These are phyloP conservation scores for Brachionus calyciflorus DNA, from an alignment of 1,140 invertebrate species.

Conservation along the genomic window DNA sequence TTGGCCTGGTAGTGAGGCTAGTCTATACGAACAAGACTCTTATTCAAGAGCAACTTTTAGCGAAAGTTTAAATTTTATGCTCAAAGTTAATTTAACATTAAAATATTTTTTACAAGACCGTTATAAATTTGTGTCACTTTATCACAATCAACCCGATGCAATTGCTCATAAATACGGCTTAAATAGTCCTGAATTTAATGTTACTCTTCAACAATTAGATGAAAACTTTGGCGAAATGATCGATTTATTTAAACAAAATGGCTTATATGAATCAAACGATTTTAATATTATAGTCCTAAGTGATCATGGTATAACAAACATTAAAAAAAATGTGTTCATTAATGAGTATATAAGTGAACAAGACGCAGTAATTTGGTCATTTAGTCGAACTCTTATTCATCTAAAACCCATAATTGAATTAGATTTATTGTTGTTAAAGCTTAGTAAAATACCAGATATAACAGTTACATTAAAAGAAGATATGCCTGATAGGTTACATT, in stretches of 20 bases:
- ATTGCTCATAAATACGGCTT: slow-evolving; percentile 38
- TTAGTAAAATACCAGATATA: slow-evolving; percentile 42
- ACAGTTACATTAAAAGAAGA: slow-evolving; percentile 38
- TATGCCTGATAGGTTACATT: slow-evolving; percentile 16
- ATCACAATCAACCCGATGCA: slow-evolving; percentile 36
- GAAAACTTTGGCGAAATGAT: slow-evolving; percentile 7
- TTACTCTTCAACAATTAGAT: slow-evolving; percentile 40
- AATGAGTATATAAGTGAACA: slow-evolving; percentile 29
- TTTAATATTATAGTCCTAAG: slow-evolving; percentile 42
- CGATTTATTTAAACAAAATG: neutral
- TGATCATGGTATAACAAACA: slow-evolving; percentile 38
- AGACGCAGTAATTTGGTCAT: slow-evolving; percentile 11
- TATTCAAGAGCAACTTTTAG: neutral
- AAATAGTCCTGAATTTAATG: slow-evolving; percentile 22
- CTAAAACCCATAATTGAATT: slow-evolving; percentile 18
- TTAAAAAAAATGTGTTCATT: slow-evolving; percentile 25
- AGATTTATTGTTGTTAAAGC: neutral
- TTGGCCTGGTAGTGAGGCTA: slow-evolving; percentile 22
- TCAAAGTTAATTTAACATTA: slow-evolving; percentile 20
- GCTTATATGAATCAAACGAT: neutral
- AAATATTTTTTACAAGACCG: neutral
- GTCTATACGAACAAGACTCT: neutral
- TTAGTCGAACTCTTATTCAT: slow-evolving; percentile 38
- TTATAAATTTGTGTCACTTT: slow-evolving; percentile 8
- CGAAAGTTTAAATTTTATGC: neutral